Conservation (phyloP, 2,797 vertebrate species). For the Crocodylus rhombifer region DNA sequence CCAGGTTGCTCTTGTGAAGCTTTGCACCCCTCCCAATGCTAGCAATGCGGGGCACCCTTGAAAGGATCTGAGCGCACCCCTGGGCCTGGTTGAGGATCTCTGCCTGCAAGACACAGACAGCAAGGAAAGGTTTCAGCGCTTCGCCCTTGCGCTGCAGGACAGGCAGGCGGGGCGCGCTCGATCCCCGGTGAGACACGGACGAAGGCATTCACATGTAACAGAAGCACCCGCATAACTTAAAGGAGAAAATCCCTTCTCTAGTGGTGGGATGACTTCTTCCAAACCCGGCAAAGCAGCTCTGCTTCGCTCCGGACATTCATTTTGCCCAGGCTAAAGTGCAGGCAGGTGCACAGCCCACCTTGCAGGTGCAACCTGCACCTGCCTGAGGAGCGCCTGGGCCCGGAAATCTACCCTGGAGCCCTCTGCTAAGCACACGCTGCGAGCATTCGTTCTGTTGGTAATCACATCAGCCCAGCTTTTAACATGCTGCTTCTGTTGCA, state of each 20-base stretch:
- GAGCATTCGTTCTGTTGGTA: neutral
- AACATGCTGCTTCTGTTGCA: neutral
- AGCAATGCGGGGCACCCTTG: no score
- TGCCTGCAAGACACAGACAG: no score
- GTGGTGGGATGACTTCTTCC: neutral
- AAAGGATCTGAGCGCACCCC: no score
- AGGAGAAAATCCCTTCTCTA: neutral
- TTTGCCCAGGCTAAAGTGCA: neutral
- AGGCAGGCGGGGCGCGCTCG: neutral
- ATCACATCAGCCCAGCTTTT: neutral
- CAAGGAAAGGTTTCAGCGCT: no score
- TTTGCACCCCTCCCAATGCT: no score
- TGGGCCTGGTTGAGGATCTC: no score
- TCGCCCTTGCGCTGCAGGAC: neutral
- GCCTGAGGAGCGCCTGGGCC: fast-evolving
- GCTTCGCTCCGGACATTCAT: neutral
- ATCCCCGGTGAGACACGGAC: neutral
- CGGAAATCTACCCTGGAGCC: fast-evolving
- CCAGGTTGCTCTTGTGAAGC: no score
- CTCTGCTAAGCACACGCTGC: neutral
- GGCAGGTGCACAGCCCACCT: neutral
- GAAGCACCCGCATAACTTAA: neutral
- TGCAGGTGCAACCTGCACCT: neutral
- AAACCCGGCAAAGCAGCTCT: neutral
- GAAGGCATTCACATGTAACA: neutral